Conservation (phyloP, 2,797 vertebrate species). For the Fratercula arctica region DNA sequence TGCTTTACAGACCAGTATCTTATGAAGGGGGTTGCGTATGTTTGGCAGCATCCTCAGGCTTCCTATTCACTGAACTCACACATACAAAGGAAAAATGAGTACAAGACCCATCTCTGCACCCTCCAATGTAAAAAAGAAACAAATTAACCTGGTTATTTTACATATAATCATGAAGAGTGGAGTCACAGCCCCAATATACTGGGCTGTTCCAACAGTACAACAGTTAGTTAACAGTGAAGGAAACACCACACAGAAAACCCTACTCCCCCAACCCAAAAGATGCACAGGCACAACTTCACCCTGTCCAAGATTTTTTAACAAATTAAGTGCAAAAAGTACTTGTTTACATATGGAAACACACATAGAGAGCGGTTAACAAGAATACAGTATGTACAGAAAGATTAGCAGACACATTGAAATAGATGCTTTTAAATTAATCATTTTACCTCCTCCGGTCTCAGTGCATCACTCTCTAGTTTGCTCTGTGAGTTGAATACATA, state of each 20-base stretch:
- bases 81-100: not conserved
- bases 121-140: not conserved
- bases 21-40: rapidly evolving
- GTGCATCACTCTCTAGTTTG: not conserved
- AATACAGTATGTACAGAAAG: not conserved
- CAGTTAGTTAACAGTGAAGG: not conserved
- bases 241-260: not conserved
- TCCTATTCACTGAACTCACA: not conserved
- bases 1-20: not conserved
- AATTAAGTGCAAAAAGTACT: not conserved
- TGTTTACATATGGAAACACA: not conserved
- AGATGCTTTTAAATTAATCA: not conserved
- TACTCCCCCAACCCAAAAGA: rapidly evolving
- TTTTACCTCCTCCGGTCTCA: not conserved
- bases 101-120: not conserved
- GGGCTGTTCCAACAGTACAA: not conserved
- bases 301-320: not conserved
- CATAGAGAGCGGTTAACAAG: not conserved
- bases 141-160: not conserved
- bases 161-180: not conserved
- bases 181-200: not conserved
- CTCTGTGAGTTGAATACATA: rapidly evolving
- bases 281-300: not conserved
- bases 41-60: not conserved
- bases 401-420: not conserved